These are phyloP conservation scores for Sarcophaga rosellei DNA, from an alignment of 2,888 invertebrate species.

Conservation along the genomic window DNA sequence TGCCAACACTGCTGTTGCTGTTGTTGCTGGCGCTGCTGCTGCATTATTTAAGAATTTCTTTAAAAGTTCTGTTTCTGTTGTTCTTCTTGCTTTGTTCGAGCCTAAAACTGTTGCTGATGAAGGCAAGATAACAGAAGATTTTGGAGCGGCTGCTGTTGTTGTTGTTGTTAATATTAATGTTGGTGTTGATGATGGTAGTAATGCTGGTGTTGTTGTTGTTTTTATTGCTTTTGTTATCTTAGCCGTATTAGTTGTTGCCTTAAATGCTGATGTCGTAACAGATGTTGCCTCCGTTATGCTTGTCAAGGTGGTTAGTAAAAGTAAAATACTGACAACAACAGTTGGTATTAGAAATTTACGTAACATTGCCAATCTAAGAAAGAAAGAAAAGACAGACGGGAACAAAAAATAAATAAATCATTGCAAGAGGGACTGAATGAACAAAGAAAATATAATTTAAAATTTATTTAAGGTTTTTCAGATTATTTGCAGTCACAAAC, in stretches of 20 bases:
- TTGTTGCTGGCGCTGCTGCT: conserved; percentile 67
- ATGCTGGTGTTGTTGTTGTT: conserved; percentile 45
- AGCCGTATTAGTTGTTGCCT: conserved; percentile 48
- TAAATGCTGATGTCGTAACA: conserved; percentile 53
- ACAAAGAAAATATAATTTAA: background rate
- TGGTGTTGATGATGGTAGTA: conserved; percentile 40
- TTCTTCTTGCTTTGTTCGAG: conserved; percentile 2
- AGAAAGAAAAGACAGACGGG: conserved; percentile 56
- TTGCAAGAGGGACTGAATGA: background rate
- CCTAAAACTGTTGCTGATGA: conserved; percentile 65
- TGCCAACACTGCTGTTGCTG: conserved; percentile 59
- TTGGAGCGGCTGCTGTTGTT: conserved; percentile 70
- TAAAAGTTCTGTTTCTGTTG: conserved; percentile 54
- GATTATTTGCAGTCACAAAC: no score
- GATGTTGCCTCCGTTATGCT: conserved; percentile 58
- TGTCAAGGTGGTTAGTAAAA: conserved; percentile 71
- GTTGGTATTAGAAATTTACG: conserved; percentile 72
- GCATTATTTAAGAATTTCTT: conserved; percentile 59
- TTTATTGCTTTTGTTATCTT: conserved; percentile 34
- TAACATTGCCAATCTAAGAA: conserved; percentile 75
- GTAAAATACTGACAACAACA: conserved; percentile 74
- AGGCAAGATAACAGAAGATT: conserved; percentile 59
- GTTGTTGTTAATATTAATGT: conserved; percentile 32
- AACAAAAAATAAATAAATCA: conserved; percentile 16
- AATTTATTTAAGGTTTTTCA: no score